Conservation (phyloP, 2,113 vertebrate genomes). For the Strix uralensis region DNA sequence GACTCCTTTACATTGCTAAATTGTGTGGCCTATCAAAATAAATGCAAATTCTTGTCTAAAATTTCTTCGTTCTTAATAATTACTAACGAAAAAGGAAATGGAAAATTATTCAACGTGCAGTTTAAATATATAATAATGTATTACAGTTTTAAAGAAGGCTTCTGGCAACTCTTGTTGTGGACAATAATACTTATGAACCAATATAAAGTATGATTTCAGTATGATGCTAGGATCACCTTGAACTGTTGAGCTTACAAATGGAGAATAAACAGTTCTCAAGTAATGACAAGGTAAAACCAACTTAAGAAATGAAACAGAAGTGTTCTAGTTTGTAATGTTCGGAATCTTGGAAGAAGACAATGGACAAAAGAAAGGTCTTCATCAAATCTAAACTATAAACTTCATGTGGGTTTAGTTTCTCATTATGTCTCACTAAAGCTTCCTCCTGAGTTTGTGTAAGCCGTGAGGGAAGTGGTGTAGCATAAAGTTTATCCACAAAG, state of each 20-base stretch:
- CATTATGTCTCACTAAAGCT: neutral
- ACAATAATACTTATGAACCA: neutral
- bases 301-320: neutral
- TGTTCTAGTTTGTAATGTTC: neutral
- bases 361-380: neutral
- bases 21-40: neutral
- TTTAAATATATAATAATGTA: neutral
- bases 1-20: neutral
- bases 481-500: neutral
- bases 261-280: neutral
- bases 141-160: neutral
- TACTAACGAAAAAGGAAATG: neutral
- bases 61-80: neutral
- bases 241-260: neutral
- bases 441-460: neutral
- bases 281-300: neutral
- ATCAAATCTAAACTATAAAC: neutral
- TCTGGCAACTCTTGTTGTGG: neutral
- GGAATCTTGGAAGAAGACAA: neutral
- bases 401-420: neutral
- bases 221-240: neutral
- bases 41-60: neutral
- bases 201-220: neutral
- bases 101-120: neutral
- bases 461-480: fast-evolving